Evolutionary conservation across 2,113 vertebrate genomes (phyloP), one percentile per base, ranked within the genome.

Genomic region (Pimephales promelas): DNA sequence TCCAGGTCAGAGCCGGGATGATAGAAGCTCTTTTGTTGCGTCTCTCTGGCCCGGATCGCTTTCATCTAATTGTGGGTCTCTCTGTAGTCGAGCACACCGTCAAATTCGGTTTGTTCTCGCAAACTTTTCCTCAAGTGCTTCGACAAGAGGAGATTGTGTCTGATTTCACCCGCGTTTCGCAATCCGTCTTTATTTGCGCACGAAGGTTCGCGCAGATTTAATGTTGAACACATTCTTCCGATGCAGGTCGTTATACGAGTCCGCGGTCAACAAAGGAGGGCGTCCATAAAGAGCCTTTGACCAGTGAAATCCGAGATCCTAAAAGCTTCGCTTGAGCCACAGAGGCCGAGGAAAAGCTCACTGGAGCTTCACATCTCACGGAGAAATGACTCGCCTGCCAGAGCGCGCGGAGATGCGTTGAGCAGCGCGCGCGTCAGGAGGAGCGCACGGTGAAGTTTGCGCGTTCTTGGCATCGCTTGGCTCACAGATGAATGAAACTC

Each of bases 401-500:
- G 26, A 61, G 7, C 54, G 71, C 36, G 71, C 43, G 52, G 26
- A 59, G 26, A 57, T 16, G 20, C 49, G 40, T 0, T 28, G 43
- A 40, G 34, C 18, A 52, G 74, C 74, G 74, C 54, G 28, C 31
- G 64, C 16, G 64, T 54, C 6, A 8, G 6, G 2, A 47, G 3
- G 34, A 24, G 40, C 5, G 22, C 10, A 26, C 14, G 75, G 54
- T 10, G 56, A 59, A 24, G 52, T 57, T 5, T 54, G 26, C 81
- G 90, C 52, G 90, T 90, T 88, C 75, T 87, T 93, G 91, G 89
- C 90, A 91, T 59, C 7, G 52, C 40, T 90, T 85, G 82, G 83
- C 87, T 89, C 87, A 83, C 79, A 85, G 62, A 83, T 34, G 76
- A 85, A 73, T 91, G 93, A 92, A 93, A 94, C 85, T 73, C 87